A percentile compares a stretch with the other conserved stretches of the same genome.
These are phyloP conservation scores for Parnassius orleans DNA, from an alignment of 2,888 invertebrate species.

Conservation along the genomic window DNA sequence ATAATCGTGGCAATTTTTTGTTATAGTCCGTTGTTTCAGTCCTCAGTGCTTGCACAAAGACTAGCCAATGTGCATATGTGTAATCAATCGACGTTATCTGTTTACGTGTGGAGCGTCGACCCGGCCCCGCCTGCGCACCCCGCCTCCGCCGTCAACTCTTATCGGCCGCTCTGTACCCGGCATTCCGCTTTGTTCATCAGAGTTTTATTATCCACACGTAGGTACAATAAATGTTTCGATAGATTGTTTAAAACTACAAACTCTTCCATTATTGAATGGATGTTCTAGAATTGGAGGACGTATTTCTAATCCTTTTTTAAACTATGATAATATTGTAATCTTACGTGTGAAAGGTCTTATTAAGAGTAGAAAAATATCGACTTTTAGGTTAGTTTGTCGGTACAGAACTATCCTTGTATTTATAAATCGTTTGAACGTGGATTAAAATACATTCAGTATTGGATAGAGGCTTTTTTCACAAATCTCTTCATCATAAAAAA, in stretches of 20 bases:
- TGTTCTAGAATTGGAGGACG: too few relatives aligned
- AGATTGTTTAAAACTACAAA: constrained; percentile 7
- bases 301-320: too few relatives aligned
- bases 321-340: too few relatives aligned
- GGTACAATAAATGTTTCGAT: constrained; percentile 22
- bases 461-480: too few relatives aligned
- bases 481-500: too few relatives aligned
- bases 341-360: too few relatives aligned
- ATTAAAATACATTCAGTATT: too few relatives aligned
- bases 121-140: constrained; percentile 41
- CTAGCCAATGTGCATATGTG: constrained; percentile 50
- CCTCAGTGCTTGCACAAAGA: constrained; percentile 35
- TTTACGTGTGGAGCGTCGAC: constrained; percentile 62
- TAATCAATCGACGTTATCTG: constrained; percentile 70
- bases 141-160: constrained; percentile 24
- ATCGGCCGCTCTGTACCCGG: constrained; percentile 52
- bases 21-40: constrained; percentile 19
- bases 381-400: too few relatives aligned
- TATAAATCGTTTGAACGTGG: too few relatives aligned
- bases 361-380: too few relatives aligned
- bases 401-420: too few relatives aligned
- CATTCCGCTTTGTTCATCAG: constrained; percentile 60
- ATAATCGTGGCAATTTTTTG: constrained; percentile 10
- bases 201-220: constrained; percentile 29
- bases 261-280: too few relatives aligned